These are phyloP conservation scores for Heterotis niloticus DNA, from an alignment of 2,113 vertebrate genomes.

Conservation along the genomic window DNA sequence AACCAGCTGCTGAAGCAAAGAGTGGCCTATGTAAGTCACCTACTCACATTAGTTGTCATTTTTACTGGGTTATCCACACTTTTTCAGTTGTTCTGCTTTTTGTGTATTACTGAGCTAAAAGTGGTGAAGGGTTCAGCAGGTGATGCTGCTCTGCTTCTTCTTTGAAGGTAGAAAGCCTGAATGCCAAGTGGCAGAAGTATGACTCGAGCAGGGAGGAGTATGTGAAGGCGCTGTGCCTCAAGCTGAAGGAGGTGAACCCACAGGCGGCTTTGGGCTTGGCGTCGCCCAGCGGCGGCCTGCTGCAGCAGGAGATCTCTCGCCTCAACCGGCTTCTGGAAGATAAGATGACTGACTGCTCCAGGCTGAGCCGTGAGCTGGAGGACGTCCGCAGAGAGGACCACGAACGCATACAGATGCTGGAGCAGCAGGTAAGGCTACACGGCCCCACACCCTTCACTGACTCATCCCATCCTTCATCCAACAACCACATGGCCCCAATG, in stretches of 20 bases:
- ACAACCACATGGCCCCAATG: too few species aligned
- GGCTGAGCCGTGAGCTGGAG: slow-evolving; percentile 56
- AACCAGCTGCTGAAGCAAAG: slow-evolving; percentile 79
- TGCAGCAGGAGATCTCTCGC: slow-evolving; percentile 79
- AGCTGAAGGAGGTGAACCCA: slow-evolving; percentile 64
- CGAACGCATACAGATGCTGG: slow-evolving; percentile 78
- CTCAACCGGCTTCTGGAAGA: slow-evolving; percentile 80
- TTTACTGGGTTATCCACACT: neutral
- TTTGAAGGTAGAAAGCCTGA: slow-evolving; percentile 81
- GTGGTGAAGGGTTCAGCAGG: neutral
- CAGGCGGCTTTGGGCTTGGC: slow-evolving; percentile 30
- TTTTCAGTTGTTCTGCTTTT: neutral
- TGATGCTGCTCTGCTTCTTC: neutral
- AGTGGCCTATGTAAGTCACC: slow-evolving; percentile 76
- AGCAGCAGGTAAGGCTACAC: slow-evolving; percentile 78
- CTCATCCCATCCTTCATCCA: neutral
- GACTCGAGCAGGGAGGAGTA: slow-evolving; percentile 84
- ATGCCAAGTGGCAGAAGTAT: slow-evolving; percentile 89
- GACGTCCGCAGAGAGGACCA: slow-evolving; percentile 48
- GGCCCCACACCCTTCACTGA: too few species aligned
- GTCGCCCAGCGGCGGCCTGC: neutral
- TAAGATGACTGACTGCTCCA: slow-evolving; percentile 64
- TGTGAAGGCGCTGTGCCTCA: slow-evolving; percentile 71
- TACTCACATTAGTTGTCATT: neutral
- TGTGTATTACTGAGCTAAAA: neutral